A percentile compares a stretch with the other conserved stretches of the same genome.
phyloP scores from a whole-genome alignment of 2,888 invertebrate genomes.

The Rhopalosiphum nymphaeae region DNA sequence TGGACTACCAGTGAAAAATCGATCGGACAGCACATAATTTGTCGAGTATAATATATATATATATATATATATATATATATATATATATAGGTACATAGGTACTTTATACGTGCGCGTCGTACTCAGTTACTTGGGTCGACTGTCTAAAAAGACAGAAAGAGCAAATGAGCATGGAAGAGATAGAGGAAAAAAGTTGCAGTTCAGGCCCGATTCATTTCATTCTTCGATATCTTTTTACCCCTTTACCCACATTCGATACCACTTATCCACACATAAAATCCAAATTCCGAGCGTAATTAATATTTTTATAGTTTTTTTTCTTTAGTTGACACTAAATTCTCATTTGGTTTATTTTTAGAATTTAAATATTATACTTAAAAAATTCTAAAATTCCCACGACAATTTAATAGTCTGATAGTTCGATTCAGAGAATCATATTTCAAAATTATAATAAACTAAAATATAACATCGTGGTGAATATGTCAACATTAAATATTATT shows the following conservation, averaged over 20 bases:
- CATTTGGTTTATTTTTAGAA: neutral
- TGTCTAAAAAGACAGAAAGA: neutral
- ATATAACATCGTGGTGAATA: neutral
- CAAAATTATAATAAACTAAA: neutral
- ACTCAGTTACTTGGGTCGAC: neutral
- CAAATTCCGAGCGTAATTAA: constrained; percentile 39
- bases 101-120: neutral
- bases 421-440: neutral
- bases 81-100: neutral
- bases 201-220: no score
- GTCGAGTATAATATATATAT: constrained; percentile 18
- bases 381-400: constrained; percentile 13
- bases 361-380: neutral
- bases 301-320: neutral
- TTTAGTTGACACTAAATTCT: no score
- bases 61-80: neutral
- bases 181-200: neutral
- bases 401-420: neutral
- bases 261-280: neutral
- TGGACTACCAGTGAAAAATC: constrained; percentile 14
- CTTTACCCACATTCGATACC: neutral
- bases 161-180: neutral
- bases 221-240: no score
- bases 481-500: neutral
- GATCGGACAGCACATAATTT: constrained; percentile 47